phyloP scores from a whole-genome alignment of 2,113 vertebrate species.

The Scatophagus argus region DNA sequence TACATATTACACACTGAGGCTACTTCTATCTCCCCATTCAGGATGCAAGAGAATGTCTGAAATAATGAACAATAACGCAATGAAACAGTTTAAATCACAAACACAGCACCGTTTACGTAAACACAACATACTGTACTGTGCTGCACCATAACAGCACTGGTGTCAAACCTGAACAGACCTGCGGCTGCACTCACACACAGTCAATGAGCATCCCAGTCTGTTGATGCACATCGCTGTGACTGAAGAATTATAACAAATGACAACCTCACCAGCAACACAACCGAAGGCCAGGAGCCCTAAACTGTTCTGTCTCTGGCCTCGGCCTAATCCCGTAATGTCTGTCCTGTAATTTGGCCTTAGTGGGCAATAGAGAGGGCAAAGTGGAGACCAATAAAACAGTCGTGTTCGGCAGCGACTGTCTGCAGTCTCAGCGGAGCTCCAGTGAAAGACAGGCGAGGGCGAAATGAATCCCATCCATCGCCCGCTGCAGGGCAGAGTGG shows the following conservation, averaged over 20 bases:
- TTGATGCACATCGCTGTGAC: conserved; percentile 25
- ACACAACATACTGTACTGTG: not conserved
- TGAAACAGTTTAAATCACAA: not conserved
- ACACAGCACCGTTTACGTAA: not conserved
- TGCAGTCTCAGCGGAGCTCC: conserved; percentile 53
- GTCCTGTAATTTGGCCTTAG: conserved; percentile 60
- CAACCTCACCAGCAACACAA: conserved; percentile 3
- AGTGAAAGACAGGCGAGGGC: conserved; percentile 44
- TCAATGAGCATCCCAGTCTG: conserved; percentile 49
- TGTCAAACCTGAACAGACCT: conserved; percentile 18
- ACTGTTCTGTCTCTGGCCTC: conserved; percentile 15
- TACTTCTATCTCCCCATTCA: no score
- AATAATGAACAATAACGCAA: not conserved
- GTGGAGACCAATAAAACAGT: conserved; percentile 71
- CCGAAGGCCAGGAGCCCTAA: conserved; percentile 12
- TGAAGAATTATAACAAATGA: conserved; percentile 37
- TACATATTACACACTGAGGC: no score
- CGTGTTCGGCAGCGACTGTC: conserved; percentile 37
- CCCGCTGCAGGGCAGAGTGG: conserved; percentile 60
- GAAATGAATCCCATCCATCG: conserved; percentile 76
- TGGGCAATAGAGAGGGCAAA: conserved; percentile 60
- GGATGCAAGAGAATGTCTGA: not conserved
- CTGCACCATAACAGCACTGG: not conserved
- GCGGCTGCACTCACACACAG: conserved; percentile 40
- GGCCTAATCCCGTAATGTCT: conserved; percentile 54